Evolutionary conservation across 2,113 vertebrate genomes (phyloP).

Genomic region (Aldabrachelys gigantea): DNA sequence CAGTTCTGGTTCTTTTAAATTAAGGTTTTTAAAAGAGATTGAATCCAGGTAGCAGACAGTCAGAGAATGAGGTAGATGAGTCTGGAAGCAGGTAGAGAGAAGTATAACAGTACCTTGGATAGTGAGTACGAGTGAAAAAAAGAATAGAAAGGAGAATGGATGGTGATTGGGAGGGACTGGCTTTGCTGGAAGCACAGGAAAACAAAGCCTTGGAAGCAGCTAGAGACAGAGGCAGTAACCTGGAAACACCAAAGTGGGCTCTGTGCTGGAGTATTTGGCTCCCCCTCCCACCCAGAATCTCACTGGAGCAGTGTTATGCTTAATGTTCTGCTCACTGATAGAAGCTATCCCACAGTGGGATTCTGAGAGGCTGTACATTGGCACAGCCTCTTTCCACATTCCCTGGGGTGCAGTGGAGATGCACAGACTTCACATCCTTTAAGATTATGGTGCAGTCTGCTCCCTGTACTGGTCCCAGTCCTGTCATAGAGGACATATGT

Average conservation of each 20-base stretch:
- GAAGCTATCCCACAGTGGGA: not conserved
- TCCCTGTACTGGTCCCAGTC: not conserved
- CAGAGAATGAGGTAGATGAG: constrained; percentile 19
- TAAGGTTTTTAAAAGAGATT: constrained; percentile 15
- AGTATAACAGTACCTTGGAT: not conserved
- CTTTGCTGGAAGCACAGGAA: not conserved
- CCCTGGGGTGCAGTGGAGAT: accelerated
- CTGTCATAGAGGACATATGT: not conserved
- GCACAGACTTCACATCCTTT: not conserved
- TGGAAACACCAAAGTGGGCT: not conserved
- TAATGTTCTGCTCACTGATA: not conserved
- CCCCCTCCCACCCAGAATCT: not conserved
- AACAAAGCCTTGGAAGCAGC: not conserved
- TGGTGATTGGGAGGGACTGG: not conserved
- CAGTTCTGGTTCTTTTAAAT: constrained; percentile 4
- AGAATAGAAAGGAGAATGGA: not conserved
- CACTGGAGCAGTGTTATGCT: not conserved
- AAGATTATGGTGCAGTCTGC: accelerated
- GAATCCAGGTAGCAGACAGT: not conserved
- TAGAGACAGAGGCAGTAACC: not conserved
- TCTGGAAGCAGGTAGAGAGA: not conserved
- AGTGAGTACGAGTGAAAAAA: not conserved
- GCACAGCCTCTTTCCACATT: accelerated
- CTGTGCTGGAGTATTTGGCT: not conserved
- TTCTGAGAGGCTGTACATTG: not conserved